Evolutionary conservation across 2,888 invertebrate genomes (phyloP).

Genomic region (Drosophila dives): DNA sequence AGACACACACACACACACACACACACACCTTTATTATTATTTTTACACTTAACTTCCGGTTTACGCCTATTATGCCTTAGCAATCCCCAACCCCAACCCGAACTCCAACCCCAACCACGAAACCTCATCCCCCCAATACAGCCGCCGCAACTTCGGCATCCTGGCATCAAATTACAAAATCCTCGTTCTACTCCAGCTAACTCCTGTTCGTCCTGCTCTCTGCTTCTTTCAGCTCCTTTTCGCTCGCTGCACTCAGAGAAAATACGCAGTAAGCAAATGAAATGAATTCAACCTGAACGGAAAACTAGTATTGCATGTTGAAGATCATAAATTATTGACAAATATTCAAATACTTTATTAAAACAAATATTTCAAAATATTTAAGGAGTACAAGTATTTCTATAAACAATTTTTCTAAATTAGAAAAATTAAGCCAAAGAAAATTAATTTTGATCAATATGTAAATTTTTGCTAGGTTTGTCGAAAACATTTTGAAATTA

Average conservation of each 20-base stretch:
- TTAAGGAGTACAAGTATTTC: not conserved
- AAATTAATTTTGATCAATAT: not conserved
- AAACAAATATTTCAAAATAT: not conserved
- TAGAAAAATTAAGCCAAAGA: not conserved
- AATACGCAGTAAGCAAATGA: not conserved
- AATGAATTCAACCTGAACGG: not conserved
- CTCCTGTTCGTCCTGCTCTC: slow-evolving; percentile 23
- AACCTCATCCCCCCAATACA: slow-evolving; percentile 1
- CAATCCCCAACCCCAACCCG: not conserved
- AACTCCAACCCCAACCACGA: not conserved
- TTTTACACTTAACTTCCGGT: slow-evolving; percentile 82
- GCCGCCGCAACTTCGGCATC: slow-evolving; percentile 13
- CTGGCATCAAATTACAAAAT: slow-evolving; percentile 79
- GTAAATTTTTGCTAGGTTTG: not conserved
- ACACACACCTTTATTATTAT: slow-evolving; percentile 79
- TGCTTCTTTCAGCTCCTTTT: slow-evolving; percentile 1
- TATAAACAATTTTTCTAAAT: not conserved
- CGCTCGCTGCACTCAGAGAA: not conserved
- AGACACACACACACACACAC: slow-evolving; percentile 34
- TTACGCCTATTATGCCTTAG: slow-evolving; percentile 74
- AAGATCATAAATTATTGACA: not conserved
- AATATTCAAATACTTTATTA: not conserved
- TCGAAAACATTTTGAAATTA: too few species aligned
- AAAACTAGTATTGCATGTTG: not conserved
- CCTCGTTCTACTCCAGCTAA: slow-evolving; percentile 31